phyloP scores from a whole-genome alignment of 2,797 vertebrate species.

The Gymnoscopelus braueri region DNA sequence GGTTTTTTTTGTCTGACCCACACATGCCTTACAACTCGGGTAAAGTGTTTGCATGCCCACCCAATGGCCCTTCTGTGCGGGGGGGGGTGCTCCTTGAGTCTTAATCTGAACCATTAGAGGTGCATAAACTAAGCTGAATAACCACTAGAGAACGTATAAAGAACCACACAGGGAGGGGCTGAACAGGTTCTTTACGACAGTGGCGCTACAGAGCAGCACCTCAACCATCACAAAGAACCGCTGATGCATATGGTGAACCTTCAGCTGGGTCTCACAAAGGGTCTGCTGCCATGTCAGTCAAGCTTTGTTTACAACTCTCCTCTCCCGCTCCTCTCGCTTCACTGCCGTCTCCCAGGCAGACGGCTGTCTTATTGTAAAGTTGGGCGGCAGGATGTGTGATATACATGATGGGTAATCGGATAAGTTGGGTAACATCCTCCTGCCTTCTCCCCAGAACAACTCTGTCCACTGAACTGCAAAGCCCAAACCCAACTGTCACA shows the following conservation, averaged over 20 bases:
- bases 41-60: too few relatives aligned
- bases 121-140: too few relatives aligned
- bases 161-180: too few relatives aligned
- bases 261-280: slow-evolving; percentile 78
- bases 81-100: too few relatives aligned
- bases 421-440: slow-evolving; percentile 81
- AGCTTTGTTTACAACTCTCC: slow-evolving; percentile 67
- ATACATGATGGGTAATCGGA: slow-evolving; percentile 83
- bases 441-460: slow-evolving; percentile 77
- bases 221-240: too few relatives aligned
- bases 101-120: too few relatives aligned
- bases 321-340: slow-evolving; percentile 12
- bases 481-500: slow-evolving; percentile 82
- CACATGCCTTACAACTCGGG: too few relatives aligned
- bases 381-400: slow-evolving; percentile 72
- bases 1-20: too few relatives aligned
- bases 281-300: slow-evolving; percentile 76
- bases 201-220: too few relatives aligned
- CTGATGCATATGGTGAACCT: slow-evolving; percentile 70
- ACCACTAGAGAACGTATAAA: too few relatives aligned
- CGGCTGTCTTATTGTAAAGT: slow-evolving; percentile 54
- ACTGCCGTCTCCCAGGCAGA: slow-evolving; percentile 20
- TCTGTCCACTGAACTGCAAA: slow-evolving; percentile 76
- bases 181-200: too few relatives aligned
- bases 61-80: too few relatives aligned